Evolutionary conservation across 2,113 vertebrate genomes (phyloP).

Genomic region (Benitochromis conjunctus): DNA sequence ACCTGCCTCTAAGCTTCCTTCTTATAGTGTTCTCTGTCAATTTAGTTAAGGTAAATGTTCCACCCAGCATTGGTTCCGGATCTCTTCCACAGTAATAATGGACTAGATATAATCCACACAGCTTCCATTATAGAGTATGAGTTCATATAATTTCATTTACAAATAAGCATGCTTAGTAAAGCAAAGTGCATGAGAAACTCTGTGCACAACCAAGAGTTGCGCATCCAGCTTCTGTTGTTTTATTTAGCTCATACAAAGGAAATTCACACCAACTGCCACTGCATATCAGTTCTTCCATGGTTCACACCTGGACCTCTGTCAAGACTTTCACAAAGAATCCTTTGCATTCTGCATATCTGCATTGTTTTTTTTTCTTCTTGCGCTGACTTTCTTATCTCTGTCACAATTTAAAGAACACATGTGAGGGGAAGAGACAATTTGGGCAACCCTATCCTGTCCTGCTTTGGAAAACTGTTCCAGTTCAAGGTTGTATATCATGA

Average conservation of each 20-base stretch:
- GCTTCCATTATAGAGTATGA: not conserved
- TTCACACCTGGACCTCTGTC: not conserved
- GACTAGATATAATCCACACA: not conserved
- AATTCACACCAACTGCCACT: not conserved
- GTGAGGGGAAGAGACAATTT: slow-evolving; percentile 33
- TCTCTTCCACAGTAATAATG: not conserved
- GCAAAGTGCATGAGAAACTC: not conserved
- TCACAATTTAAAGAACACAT: slow-evolving; percentile 19
- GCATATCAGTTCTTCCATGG: not conserved
- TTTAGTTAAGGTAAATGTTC: not conserved
- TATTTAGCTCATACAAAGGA: not conserved
- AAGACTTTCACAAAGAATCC: no score
- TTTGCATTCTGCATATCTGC: no score
- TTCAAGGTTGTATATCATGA: not conserved
- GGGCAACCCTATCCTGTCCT: not conserved
- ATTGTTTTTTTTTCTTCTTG: not conserved
- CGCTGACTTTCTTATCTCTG: not conserved
- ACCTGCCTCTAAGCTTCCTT: not conserved
- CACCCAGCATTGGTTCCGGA: not conserved
- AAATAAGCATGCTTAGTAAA: not conserved
- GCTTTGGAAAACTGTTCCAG: not conserved
- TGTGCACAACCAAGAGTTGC: not conserved
- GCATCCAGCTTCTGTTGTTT: not conserved
- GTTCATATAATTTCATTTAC: not conserved
- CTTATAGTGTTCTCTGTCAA: not conserved